A percentile compares a stretch with the other conserved stretches of the same genome.
Conservation (phyloP, 2,888 invertebrate species). For the Labia minor region DNA sequence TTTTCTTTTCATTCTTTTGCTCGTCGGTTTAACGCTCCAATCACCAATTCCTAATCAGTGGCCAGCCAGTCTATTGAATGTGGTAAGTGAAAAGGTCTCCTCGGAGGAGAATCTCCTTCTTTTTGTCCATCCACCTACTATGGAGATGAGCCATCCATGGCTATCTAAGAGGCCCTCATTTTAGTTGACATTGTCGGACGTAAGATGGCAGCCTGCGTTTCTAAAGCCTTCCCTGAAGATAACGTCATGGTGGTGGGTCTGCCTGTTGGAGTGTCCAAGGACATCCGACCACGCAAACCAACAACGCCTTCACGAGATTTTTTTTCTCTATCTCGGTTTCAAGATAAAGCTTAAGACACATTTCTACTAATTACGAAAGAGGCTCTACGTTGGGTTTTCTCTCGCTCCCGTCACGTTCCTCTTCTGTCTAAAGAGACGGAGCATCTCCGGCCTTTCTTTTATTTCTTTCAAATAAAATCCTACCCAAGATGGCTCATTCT, state of each 20-base stretch:
- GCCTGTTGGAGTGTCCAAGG: background rate
- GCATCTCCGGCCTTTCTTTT: too few species aligned
- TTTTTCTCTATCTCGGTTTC: background rate
- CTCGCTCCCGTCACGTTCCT: background rate
- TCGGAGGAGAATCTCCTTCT: background rate
- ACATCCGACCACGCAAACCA: constrained; percentile 5
- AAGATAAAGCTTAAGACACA: constrained; percentile 1
- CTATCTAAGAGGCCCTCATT: background rate
- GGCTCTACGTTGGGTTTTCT: background rate
- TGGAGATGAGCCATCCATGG: too few species aligned
- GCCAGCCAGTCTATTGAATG: too few species aligned
- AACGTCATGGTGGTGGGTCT: background rate
- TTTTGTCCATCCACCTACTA: too few species aligned
- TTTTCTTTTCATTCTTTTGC: background rate
- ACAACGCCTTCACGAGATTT: background rate
- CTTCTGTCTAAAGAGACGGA: too few species aligned
- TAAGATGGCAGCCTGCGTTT: background rate
- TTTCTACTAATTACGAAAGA: background rate
- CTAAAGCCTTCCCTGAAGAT: background rate
- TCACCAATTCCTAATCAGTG: background rate
- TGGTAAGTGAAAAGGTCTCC: too few species aligned
- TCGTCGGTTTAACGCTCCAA: background rate
- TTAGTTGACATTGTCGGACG: background rate
- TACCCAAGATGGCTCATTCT: too few species aligned
- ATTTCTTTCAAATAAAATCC: too few species aligned